Conservation (phyloP, 1,140 invertebrate species). For the Drosophila saltans region DNA sequence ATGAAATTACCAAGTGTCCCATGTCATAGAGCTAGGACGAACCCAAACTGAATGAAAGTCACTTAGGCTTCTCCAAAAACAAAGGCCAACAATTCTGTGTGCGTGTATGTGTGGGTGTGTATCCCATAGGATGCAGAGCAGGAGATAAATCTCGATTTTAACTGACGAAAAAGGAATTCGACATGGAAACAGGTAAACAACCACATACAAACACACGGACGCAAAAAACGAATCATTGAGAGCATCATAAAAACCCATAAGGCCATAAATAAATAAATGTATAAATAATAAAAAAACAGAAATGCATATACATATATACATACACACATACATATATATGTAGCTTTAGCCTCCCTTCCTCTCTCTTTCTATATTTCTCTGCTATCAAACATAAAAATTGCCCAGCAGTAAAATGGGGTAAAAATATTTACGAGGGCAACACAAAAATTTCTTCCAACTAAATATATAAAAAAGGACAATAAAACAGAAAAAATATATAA, state of each 20-base stretch:
- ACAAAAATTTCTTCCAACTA: neutral
- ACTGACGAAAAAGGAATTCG: conserved; percentile 11
- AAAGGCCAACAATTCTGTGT: neutral
- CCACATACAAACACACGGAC: neutral
- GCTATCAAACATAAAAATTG: conserved; percentile 5
- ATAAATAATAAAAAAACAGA: conserved; percentile 6
- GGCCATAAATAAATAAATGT: conserved; percentile 13
- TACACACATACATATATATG: neutral
- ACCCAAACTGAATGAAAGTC: neutral
- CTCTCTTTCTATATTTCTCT: neutral
- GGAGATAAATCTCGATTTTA: conserved; percentile 7
- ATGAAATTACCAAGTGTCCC: conserved; percentile 1
- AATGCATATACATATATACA: neutral
- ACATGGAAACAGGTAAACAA: conserved; percentile 9
- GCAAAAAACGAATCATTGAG: conserved; percentile 2
- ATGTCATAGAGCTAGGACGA: neutral
- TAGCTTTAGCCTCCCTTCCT: neutral
- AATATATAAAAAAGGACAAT: neutral
- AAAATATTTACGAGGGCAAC: conserved; percentile 7
- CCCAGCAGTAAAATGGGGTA: conserved; percentile 9
- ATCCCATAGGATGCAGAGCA: neutral
- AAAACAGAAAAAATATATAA: too few relatives aligned
- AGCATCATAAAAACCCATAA: conserved; percentile 12
- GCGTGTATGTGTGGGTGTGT: neutral
- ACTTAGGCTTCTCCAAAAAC: neutral